Base-by-base conservation (phyloP, 2,797 vertebrate species). In the Gymnothorax javanicus region DNA sequence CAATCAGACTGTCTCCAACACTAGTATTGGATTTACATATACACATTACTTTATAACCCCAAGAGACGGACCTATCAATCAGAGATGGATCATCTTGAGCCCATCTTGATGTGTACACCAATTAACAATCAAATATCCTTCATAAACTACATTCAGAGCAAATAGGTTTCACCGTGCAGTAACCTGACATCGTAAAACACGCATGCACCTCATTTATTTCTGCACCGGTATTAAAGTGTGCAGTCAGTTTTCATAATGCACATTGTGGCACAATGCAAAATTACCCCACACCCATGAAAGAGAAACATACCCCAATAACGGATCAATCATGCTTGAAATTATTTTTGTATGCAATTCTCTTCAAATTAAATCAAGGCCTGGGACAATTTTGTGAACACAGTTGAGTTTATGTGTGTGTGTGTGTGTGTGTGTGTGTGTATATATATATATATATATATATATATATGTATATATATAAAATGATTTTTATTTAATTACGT, bases 211-310 rank as follows among this genome's bases (percentile, higher is more conserved):
- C 84, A 67, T 90, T 85, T 85, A 88, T 83, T 90, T 88, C 67
- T 86, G 82, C 88, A 86, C 88, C 86, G 59, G 75, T 87, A 84
- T 83, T 56, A 90, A 73, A 81, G 93, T 93, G 92, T 87, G 92
- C 89, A 94, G 91, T 69, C 86, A 88, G 86, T 79, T 52, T 88
- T 7, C 86, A 83, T 27, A 82, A 87, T 62, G 82, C 77, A 54
- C 64, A 60, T n/a, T 27, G 60, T 27, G 73, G 82, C 43, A 84
- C 17, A 56, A 27, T 58, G 50, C 64, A 43, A 43, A 62, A 17
- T 52, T 33, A 27, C 83, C 54, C 5, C 50, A 54, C 67, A 15
- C 59, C 33, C 58, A 57, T 43, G n/a, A 83, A 73, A 9, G 8
- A 73, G 73, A 77, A 7, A 54, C 54, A 54, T 54, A 3, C 6